These are phyloP conservation scores for Drosophila testacea DNA, from an alignment of 2,888 invertebrate genomes.

Conservation along the genomic window DNA sequence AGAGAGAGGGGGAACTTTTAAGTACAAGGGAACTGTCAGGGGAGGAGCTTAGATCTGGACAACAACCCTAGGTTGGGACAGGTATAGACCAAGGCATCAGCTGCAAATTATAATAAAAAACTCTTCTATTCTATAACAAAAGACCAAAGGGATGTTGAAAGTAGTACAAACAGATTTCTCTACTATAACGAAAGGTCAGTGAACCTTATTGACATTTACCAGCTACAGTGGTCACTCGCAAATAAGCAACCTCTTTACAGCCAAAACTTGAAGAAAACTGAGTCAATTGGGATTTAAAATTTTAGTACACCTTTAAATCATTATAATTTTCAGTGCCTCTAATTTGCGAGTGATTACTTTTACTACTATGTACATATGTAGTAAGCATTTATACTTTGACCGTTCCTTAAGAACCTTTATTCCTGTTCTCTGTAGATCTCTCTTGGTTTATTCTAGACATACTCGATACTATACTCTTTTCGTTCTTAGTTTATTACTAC, in stretches of 20 bases:
- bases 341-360: no score
- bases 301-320: no score
- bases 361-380: no score
- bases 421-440: no score
- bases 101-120: constrained; percentile 5
- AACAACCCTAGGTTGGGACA: constrained; percentile 17
- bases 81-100: constrained; percentile 17
- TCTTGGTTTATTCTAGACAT: no score
- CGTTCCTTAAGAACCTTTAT: no score
- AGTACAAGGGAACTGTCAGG: not conserved
- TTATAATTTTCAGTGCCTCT: no score
- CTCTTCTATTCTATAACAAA: not conserved
- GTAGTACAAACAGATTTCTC: not conserved
- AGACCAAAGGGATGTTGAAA: constrained; percentile 27
- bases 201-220: constrained; percentile 22
- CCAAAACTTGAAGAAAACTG: no score
- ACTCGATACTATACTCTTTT: no score
- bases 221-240: constrained; percentile 7
- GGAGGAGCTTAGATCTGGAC: constrained; percentile 15
- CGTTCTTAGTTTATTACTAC: no score
- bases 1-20: not conserved
- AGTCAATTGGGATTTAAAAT: no score
- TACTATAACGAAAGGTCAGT: constrained; percentile 27
- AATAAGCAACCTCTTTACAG: not conserved
- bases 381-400: no score